Percentiles rank a stretch among this genome's conserved stretches.
Conservation (phyloP, 2,888 invertebrate genomes). For the Hirtodrosophila confusa region DNA sequence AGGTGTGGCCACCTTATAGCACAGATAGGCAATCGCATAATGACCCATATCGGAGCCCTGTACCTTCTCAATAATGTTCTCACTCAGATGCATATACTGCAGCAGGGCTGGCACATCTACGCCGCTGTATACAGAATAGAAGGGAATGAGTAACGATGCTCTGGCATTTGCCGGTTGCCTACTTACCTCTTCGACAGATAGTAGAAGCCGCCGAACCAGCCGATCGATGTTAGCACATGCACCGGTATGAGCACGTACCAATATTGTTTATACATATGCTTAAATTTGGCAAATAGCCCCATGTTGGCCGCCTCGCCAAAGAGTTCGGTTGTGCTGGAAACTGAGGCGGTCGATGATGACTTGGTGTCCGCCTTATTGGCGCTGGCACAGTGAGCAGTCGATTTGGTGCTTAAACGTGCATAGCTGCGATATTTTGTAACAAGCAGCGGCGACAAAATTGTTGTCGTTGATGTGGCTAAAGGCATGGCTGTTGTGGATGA, state of each 20-base stretch:
- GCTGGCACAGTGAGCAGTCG: constrained; percentile 53
- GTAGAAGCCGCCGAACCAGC: constrained; percentile 96
- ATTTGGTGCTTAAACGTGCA: constrained; percentile 55
- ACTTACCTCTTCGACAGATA: constrained; percentile 91
- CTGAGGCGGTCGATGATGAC: constrained; percentile 57
- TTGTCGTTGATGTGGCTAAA: constrained; percentile 12
- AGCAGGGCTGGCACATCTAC: constrained; percentile 93
- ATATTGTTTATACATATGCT: constrained; percentile 96
- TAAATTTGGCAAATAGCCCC: constrained; percentile 92
- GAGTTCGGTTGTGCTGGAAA: constrained; percentile 60
- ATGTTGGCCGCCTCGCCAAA: constrained; percentile 85
- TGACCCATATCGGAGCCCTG: constrained; percentile 93
- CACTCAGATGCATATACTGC: constrained; percentile 91
- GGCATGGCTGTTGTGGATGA: constrained; percentile 13
- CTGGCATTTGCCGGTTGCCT: no score
- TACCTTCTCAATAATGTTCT: constrained; percentile 90
- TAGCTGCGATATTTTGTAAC: constrained; percentile 44
- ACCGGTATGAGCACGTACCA: constrained; percentile 98
- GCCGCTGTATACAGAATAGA: constrained; percentile 87
- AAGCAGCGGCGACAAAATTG: constrained; percentile 39
- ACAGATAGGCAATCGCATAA: constrained; percentile 93
- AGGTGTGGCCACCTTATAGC: constrained; percentile 97
- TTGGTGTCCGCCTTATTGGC: constrained; percentile 70
- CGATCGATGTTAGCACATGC: constrained; percentile 93
- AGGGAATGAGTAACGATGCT: no score